Evolutionary conservation across 1,140 invertebrate genomes (phyloP).

Genomic region (honey bee (Apis mellifera)): Amel_HAv3.1 CM009938.2:8075501-8076000

Average conservation of each 20-base stretch:
- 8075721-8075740: slow-evolving; percentile 66
- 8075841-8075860: slow-evolving; percentile 81
- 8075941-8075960: slow-evolving; percentile 78
- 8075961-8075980: slow-evolving; percentile 82
- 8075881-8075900: slow-evolving; percentile 82
- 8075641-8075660: slow-evolving; percentile 47
- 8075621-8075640: slow-evolving; percentile 5
- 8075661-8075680: slow-evolving; percentile 10
- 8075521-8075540: no score
- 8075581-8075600: background rate
- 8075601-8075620: background rate
- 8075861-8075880: slow-evolving; percentile 80
- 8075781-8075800: slow-evolving; percentile 81
- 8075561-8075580: background rate
- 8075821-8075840: slow-evolving; percentile 81
- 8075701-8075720: slow-evolving; percentile 23
- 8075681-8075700: background rate
- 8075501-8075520: no score
- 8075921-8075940: slow-evolving; percentile 67
- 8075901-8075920: slow-evolving; percentile 78
- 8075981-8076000: slow-evolving; percentile 74
- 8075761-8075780: slow-evolving; percentile 67
- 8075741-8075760: slow-evolving; percentile 73
- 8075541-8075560: background rate
- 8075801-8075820: slow-evolving; percentile 80